phyloP scores from a whole-genome alignment of 2,113 vertebrate species.

The Cynocephalus volans region DNA sequence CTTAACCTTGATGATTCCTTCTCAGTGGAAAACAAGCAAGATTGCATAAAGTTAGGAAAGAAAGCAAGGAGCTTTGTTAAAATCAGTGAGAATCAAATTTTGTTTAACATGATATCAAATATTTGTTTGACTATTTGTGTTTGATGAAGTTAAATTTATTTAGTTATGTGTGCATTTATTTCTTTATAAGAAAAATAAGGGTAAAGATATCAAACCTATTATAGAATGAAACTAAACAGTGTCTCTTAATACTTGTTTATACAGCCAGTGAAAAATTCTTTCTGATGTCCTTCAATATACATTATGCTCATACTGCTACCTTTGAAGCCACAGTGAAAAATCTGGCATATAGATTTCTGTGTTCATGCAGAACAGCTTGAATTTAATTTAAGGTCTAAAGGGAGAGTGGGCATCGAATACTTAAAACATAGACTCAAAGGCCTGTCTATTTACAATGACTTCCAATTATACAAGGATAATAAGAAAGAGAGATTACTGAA shows the following conservation, averaged over 20 bases:
- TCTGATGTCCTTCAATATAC: slow-evolving; percentile 24
- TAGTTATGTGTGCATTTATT: neutral
- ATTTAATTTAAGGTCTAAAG: neutral
- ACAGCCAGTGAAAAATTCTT: neutral
- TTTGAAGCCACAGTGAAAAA: slow-evolving; percentile 50
- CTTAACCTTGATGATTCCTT: neutral
- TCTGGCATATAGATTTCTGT: neutral
- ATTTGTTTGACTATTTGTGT: neutral
- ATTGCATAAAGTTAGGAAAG: neutral
- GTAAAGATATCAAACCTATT: neutral
- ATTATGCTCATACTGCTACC: neutral
- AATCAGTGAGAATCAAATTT: neutral
- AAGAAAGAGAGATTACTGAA: slow-evolving; percentile 28
- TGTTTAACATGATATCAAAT: neutral
- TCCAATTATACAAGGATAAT: neutral
- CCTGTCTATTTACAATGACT: neutral
- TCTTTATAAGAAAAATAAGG: slow-evolving; percentile 20
- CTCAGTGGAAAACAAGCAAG: neutral
- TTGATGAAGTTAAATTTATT: neutral
- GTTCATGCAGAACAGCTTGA: slow-evolving; percentile 26
- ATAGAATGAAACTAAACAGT: neutral
- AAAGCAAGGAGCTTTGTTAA: neutral
- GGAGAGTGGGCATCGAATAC: neutral
- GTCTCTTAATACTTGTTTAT: neutral
- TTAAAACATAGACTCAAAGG: slow-evolving; percentile 13